Evolutionary conservation across 2,888 invertebrate species (phyloP), one percentile per base, ranked within the genome.

Genomic region (Sabellastarte sp.): DNA sequence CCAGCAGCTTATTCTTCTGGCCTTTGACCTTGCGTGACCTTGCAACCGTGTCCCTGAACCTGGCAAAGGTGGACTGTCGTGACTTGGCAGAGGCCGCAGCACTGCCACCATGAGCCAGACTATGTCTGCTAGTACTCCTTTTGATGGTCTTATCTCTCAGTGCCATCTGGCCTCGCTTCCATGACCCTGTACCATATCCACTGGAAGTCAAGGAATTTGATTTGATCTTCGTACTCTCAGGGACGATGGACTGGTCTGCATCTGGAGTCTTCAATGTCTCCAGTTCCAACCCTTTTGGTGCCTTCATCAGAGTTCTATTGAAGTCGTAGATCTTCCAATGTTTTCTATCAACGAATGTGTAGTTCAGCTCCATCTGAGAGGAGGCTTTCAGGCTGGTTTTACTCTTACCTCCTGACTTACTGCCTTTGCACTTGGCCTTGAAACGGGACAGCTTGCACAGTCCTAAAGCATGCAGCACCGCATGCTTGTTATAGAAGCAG

Each of bases 401-500:
- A 20, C 20, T 41, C 41, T 20, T 41, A 15, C 20, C 20, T 41
- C 10, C 10, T 20, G 41, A 41, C 41, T 41, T 41, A 10, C 41
- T 15, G 53, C 28, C 24, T 24, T 26, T 53, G 24, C 53, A 53
- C 24, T 26, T 53, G 4, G 4, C 26, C 26, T 26, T 53, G 26
- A 53, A 53, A 24, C 24, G 20, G 5, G 53, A 5, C 20, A 53
- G 28, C 20, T 26, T 15, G 24, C 53, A 53, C 53, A 53, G 24
- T n/a, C 53, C 53, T 5, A 53, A 26, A 10, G 24, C 24, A 26
- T 53, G 53, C 5, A 53, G 15, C 5, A 53, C 20, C 4, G 53
- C 5, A 26, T 53, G 53, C 5, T 10, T n/a, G 28, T 53, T 26
- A 53, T 24, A 53, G 53, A 53, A 53, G 24, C 53, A 53, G 53